Evolutionary conservation across 1,140 invertebrate species (phyloP).

Genomic region (Brachionus manjavacas): DNA sequence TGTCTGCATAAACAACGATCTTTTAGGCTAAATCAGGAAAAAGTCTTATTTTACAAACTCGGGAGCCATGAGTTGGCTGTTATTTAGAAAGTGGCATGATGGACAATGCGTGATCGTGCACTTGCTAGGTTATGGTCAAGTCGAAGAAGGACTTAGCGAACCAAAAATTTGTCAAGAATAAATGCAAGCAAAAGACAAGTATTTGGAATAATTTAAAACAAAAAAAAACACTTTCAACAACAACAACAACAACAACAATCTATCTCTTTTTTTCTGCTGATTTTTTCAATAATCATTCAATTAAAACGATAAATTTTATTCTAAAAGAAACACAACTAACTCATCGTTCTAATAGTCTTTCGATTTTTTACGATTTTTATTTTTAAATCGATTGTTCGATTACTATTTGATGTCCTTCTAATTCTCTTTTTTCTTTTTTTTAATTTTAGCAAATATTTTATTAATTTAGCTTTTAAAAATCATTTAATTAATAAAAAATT

Average conservation of each 20-base stretch:
- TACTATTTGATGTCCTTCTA: not conserved
- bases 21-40: not conserved
- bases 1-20: not conserved
- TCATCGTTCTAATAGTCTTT: not conserved
- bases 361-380: not conserved
- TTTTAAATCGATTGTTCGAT: not conserved
- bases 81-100: not conserved
- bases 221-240: not conserved
- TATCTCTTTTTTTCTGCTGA: not conserved
- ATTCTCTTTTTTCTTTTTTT: not conserved
- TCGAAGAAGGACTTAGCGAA: not conserved
- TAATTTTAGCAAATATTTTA: not conserved
- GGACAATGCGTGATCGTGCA: not conserved
- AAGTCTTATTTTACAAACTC: not conserved
- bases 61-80: not conserved
- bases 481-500: not conserved
- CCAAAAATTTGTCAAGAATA: not conserved
- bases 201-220: not conserved
- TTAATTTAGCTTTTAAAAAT: constrained; percentile 5
- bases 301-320: not conserved
- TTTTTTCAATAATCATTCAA: not conserved
- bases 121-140: not conserved
- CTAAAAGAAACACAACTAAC: not conserved
- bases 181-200: not conserved
- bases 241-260: not conserved